Percentiles rank a stretch among this genome's conserved stretches.
Evolutionary conservation across 1,140 invertebrate genomes (phyloP).

Genomic region (Drosophila burlai): DNA sequence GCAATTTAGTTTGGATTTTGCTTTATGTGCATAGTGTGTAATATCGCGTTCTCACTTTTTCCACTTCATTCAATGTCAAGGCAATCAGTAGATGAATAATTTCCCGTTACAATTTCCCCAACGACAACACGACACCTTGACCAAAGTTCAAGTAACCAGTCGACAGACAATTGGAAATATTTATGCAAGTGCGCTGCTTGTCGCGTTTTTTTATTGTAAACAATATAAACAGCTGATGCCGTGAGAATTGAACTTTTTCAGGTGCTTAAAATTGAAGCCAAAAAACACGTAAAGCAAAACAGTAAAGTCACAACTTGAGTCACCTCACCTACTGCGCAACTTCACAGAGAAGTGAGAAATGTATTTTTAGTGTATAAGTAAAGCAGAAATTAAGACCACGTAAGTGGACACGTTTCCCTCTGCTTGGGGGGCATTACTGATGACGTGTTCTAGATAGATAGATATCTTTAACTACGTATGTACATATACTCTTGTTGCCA

Average conservation of each 20-base stretch:
- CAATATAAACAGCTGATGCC: conserved; percentile 36
- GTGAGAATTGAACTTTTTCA: conserved; percentile 10
- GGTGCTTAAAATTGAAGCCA: conserved; percentile 5
- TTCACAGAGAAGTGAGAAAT: conserved; percentile 3
- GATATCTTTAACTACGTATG: background rate
- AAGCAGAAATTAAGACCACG: conserved; percentile 28
- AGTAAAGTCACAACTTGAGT: conserved; percentile 10
- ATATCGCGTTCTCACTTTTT: conserved; percentile 17
- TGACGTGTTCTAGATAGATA: conserved; percentile 32
- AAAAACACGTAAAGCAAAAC: conserved; percentile 9
- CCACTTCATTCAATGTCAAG: conserved; percentile 29
- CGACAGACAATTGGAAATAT: conserved; percentile 14
- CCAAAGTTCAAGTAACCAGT: conserved; percentile 39
- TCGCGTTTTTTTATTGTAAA: conserved; percentile 23
- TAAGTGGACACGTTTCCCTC: conserved; percentile 26
- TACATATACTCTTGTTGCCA: conserved; percentile 17
- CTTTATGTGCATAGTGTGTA: conserved; percentile 12
- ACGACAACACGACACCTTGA: conserved; percentile 23
- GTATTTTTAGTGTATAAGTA: background rate
- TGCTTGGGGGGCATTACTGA: background rate
- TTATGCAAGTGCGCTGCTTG: conserved; percentile 11
- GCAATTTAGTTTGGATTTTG: conserved; percentile 39
- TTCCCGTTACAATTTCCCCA: conserved; percentile 38
- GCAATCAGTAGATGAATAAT: conserved; percentile 34
- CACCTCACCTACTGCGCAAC: conserved; percentile 22